Evolutionary conservation across 2,888 invertebrate genomes (phyloP), one percentile per base, ranked within the genome.

Genomic region (Drosophila melanosoma): DNA sequence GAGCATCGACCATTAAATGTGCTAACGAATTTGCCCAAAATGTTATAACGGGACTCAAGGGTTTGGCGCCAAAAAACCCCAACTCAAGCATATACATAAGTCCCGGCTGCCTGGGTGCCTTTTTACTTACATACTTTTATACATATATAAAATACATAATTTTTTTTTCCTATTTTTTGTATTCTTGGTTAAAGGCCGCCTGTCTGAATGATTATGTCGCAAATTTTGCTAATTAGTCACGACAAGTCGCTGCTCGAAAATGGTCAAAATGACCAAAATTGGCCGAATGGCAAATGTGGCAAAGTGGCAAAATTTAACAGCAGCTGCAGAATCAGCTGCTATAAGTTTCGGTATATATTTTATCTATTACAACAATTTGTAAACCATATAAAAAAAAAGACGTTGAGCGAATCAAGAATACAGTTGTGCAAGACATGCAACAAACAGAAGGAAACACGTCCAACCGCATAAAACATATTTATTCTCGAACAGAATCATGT

Each of bases 141-240:
- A 20, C 7, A 52, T 20, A 7, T 20, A 11, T 32, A 7, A 38
- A n/a, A n/a, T 11, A 1, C 6, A 15, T 35, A 35, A 8, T n/a
- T n/a, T 40, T 26, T 26, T 17, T 17, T 42, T 36, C 36, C 29
- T 29, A 29, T n/a, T 38, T 65, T 61, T 61, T 57, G 54, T 48
- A 45, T 45, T 45, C 26, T 8, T 60, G 64, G 57, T 40, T 48
- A 54, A 58, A 51, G 64, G 63, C 36, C 53, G 54, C 12, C n/a
- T 53, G 62, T 71, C 51, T 57, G 51, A 56, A 54, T 57, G 65
- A 65, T 66, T 68, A 66, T 86, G 84, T 79, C 83, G 81, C 72
- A 74, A 82, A 70, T 75, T 89, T 84, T 65, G 85, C 82, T 85
- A 85, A 85, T 85, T 85, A 85, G 85, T 85, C 85, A 85, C 85